Conservation (phyloP, 2,888 invertebrate genomes). For the Adineta ricciae region DNA sequence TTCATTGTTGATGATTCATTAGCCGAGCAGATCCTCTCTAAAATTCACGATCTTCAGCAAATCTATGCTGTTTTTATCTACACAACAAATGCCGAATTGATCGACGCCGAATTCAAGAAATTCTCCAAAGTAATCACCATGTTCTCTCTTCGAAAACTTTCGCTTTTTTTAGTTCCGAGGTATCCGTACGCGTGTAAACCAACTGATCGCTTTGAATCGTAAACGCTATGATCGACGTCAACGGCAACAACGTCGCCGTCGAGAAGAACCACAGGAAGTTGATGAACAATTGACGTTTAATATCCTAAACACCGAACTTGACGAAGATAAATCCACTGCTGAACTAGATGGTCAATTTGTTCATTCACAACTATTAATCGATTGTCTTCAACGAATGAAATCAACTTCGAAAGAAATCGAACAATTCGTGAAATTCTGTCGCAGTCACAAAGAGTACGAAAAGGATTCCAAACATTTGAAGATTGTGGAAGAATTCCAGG, state of each 20-base stretch:
- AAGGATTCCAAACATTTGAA: neutral
- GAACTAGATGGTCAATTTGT: neutral
- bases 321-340: neutral
- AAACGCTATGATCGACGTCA: neutral
- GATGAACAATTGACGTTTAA: neutral
- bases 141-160: too few relatives aligned
- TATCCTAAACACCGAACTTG: neutral
- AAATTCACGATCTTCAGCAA: too few relatives aligned
- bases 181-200: too few relatives aligned
- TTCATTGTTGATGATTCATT: too few relatives aligned
- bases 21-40: too few relatives aligned
- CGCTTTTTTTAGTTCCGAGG: too few relatives aligned
- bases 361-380: neutral
- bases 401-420: neutral
- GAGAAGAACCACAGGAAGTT: too few relatives aligned
- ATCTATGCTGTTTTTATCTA: too few relatives aligned
- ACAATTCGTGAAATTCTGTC: neutral
- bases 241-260: neutral
- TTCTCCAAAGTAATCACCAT: too few relatives aligned
- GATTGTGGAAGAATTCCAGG: neutral
- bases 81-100: too few relatives aligned
- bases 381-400: neutral
- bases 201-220: too few relatives aligned
- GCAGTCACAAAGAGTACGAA: neutral
- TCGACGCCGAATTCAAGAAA: too few relatives aligned